Conservation (phyloP, 2,888 invertebrate genomes). For the Odontocolon sp. region DNA sequence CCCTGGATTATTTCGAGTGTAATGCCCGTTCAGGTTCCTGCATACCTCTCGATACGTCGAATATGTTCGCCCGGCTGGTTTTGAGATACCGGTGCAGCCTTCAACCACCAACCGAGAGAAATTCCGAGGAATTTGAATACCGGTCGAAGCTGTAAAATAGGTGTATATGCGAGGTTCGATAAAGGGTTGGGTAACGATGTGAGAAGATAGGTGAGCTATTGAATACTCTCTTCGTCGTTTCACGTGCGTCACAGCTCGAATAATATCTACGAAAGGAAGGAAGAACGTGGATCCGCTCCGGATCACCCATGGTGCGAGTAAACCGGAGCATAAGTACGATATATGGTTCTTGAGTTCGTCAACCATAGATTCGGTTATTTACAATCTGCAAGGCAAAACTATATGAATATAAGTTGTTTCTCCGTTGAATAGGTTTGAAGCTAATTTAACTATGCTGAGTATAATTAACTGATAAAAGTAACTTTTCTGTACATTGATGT, state of each 20-base stretch:
- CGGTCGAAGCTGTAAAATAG: conserved; percentile 45
- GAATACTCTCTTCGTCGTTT: conserved; percentile 49
- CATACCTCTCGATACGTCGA: conserved; percentile 23
- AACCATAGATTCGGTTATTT: too few relatives aligned
- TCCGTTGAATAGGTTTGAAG: too few relatives aligned
- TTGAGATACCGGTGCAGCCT: conserved; percentile 39
- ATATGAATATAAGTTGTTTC: too few relatives aligned
- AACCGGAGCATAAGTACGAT: too few relatives aligned
- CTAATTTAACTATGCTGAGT: too few relatives aligned
- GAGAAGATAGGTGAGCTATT: conserved; percentile 53
- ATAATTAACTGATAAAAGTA: too few relatives aligned
- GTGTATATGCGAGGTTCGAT: conserved; percentile 48
- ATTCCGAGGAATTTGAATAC: conserved; percentile 55
- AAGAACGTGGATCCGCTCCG: background rate
- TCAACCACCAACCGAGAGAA: conserved; percentile 40
- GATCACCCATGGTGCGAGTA: too few relatives aligned
- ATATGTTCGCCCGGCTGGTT: conserved; percentile 54
- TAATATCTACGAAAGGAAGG: conserved; percentile 28
- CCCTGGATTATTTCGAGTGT: conserved; percentile 58
- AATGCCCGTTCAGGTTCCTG: conserved; percentile 20
- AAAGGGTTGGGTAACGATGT: conserved; percentile 63
- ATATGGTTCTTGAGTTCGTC: too few relatives aligned
- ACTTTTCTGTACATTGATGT: too few relatives aligned
- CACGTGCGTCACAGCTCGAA: conserved; percentile 25
- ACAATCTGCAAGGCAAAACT: too few relatives aligned